Evolutionary conservation across 2,888 invertebrate genomes (phyloP), one percentile per base, ranked within the genome.

Genomic region (Aphodius granarius): DNA sequence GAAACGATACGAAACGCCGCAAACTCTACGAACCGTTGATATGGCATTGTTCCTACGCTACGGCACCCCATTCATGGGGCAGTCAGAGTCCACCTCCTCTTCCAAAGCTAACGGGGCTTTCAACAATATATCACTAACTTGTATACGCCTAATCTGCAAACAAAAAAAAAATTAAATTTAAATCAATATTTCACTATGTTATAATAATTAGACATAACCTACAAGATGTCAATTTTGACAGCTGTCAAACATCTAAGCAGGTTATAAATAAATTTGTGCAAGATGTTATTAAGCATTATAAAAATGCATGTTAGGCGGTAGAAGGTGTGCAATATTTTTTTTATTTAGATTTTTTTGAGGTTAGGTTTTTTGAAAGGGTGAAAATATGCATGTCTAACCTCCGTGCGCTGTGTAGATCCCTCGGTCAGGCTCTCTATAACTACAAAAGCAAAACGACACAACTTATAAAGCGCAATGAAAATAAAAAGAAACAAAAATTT

Each of bases 401-500:
- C 86, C 80, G 83, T 81, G 76, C 78, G 81, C 78, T 81, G 81
- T 83, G 83, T 83, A 78, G 83, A 81, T 82, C 83, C 86, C 78
- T 82, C 82, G 81, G 82, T 81, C 83, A 81, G 82, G 83, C 81
- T 84, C 79, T 86, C 86, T 86, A 86, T 82, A 80, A 86, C 86
- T 86, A 86, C 86, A 80, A 78, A 77, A 73, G 75, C 73, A 79
- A 71, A 77, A 80, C 73, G 76, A 75, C 22, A 77, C 70, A 74
- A 78, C 73, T 73, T 62, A 73, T 74, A 77, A 74, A 76, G 74
- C 72, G 73, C 76, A 78, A 76, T 88, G 86, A 43, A 43, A 88
- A 89, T 88, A 88, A 88, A 88, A 89, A 73, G 76, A 68, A 76
- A 73, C 88, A 88, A 62, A 73, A 73, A 63, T 19, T 88, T 88